Base-by-base conservation (phyloP, 2,113 vertebrate species). In the Cephalopholis sonnerati region DNA sequence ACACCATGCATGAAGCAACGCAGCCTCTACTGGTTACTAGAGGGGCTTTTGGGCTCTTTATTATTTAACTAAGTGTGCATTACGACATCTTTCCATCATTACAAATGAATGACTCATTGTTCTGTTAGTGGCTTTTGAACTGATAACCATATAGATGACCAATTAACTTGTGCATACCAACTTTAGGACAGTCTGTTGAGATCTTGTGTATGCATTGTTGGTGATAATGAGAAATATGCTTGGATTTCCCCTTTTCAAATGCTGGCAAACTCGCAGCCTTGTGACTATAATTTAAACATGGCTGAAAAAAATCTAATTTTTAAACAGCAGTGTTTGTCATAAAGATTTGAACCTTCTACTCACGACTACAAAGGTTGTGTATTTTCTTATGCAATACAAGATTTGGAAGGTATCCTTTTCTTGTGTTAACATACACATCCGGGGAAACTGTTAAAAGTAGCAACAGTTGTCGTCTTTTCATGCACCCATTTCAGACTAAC, bases 211-310 rank as follows among this genome's bases (percentile, higher is more conserved):
- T 61, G 75, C 78, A 81, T 88, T 84, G 80, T 85, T 75, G 24
- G 39, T 82, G 81, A 92, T 13, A 18, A 68, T 61, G 25, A 79
- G 39, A 85, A 54, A 85, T 75, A 25, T 67, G 27, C 69, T 54
- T 25, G 85, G 89, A 46, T 64, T 91, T 89, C 70, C 87, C 92
- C 89, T 22, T 80, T 81, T 79, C 62, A 55, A 66, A 48, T 64
- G 63, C 79, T 82, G 66, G 48, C 62, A 64, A 79, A 69, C 46
- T 51, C 32, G 39, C 25, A 72, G 82, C 61, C 83, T 62, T 89
- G 89, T 91, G 92, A 92, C 82, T 85, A 9, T 83, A 74, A 92
- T 92, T 90, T 85, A 74, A 85, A 70, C 13, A 74, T 2, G 46
- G 54, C 50, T 46, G 74, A 73, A 83, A 90, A 91, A 81, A 7